A percentile compares a stretch with the other conserved stretches of the same genome.
phyloP scores from a whole-genome alignment of 2,797 vertebrate genomes.

The Sebastes iracundus region DNA sequence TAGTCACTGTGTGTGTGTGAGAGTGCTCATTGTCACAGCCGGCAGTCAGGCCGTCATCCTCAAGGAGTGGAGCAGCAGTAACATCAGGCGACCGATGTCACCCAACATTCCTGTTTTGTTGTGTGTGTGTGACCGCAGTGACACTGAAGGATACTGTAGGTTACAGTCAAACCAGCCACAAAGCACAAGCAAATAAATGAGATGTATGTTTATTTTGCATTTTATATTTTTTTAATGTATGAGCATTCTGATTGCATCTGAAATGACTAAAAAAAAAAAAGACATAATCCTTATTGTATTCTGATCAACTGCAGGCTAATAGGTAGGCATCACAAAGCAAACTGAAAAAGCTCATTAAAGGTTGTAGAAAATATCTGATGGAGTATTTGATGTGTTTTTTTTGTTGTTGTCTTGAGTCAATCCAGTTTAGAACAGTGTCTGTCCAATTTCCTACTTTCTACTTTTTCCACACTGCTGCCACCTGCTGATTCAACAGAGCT shows the following conservation, averaged over 20 bases:
- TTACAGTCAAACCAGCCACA: slow-evolving; percentile 41
- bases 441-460: no score
- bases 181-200: slow-evolving; percentile 45
- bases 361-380: slow-evolving; percentile 61
- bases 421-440: no score
- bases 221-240: slow-evolving; percentile 67
- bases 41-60: slow-evolving; percentile 10
- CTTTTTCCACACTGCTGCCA: slow-evolving; percentile 24
- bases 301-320: slow-evolving; percentile 69
- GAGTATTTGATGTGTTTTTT: background rate
- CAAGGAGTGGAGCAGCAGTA: background rate
- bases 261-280: slow-evolving; percentile 59
- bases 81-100: slow-evolving; percentile 37
- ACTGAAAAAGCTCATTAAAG: slow-evolving; percentile 78
- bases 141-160: slow-evolving; percentile 45
- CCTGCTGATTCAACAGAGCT: slow-evolving; percentile 21
- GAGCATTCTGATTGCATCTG: slow-evolving; percentile 66
- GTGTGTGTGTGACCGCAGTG: background rate
- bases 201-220: slow-evolving; percentile 72
- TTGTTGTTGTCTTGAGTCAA: background rate
- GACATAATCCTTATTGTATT: slow-evolving; percentile 57
- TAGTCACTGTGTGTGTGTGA: background rate
- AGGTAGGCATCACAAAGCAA: slow-evolving; percentile 60
- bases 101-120: slow-evolving; percentile 38
- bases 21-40: slow-evolving; percentile 23